These are phyloP conservation scores for Tachypleus tridentatus DNA, from an alignment of 1,140 invertebrate genomes.

Conservation along the genomic window DNA sequence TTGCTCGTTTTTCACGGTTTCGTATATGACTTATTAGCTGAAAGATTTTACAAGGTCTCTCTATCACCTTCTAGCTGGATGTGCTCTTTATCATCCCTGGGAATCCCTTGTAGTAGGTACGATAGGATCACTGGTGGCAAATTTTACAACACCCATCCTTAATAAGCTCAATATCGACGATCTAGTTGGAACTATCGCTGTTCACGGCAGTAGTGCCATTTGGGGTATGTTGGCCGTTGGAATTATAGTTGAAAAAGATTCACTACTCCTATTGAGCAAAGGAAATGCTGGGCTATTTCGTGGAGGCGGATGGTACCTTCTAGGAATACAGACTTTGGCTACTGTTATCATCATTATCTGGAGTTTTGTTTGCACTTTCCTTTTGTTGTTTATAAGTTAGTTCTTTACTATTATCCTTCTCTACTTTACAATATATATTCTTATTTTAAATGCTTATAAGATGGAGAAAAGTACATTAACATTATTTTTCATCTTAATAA, in stretches of 20 bases:
- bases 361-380: constrained; percentile 12
- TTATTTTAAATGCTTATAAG: too few species aligned
- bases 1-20: too few species aligned
- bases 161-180: constrained; percentile 70
- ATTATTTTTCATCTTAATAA: too few species aligned
- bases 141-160: constrained; percentile 53
- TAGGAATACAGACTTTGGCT: constrained; percentile 28
- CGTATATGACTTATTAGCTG: too few species aligned
- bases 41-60: too few species aligned
- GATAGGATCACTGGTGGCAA: constrained; percentile 59
- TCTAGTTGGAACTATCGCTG: constrained; percentile 76
- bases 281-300: constrained; percentile 65
- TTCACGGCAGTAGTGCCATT: constrained; percentile 50
- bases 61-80: constrained; percentile 12
- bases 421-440: too few species aligned
- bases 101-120: constrained; percentile 70
- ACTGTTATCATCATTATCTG: constrained; percentile 23
- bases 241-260: constrained; percentile 74
- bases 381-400: constrained; percentile 13
- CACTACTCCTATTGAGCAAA: constrained; percentile 58
- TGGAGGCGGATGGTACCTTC: constrained; percentile 33
- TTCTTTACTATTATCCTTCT: too few species aligned
- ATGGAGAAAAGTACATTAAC: too few species aligned
- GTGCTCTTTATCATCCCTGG: constrained; percentile 53
- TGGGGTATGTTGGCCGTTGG: constrained; percentile 68